phyloP scores from a whole-genome alignment of 2,797 vertebrate genomes.

The Sebastes steindachneri region DNA sequence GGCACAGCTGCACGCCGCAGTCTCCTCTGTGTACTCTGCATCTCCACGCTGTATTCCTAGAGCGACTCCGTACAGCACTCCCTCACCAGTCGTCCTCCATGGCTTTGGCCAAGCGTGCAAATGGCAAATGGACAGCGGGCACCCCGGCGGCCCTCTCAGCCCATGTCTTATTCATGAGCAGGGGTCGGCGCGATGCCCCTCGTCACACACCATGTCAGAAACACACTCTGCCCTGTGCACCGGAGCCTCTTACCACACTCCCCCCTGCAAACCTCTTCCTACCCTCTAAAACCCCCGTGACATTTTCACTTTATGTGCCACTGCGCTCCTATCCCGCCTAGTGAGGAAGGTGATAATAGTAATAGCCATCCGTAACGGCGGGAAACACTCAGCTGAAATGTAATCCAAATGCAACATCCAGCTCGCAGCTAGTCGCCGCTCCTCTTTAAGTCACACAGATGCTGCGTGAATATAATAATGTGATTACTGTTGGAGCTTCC shows the following conservation, averaged over 20 bases:
- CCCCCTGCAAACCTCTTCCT: conserved; percentile 46
- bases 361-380: conserved; percentile 57
- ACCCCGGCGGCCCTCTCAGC: conserved; percentile 55
- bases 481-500: conserved; percentile 67
- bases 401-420: conserved; percentile 61
- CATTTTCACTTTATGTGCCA: conserved; percentile 73
- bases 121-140: conserved; percentile 79
- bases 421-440: conserved; percentile 19
- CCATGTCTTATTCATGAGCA: conserved; percentile 84
- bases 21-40: conserved; percentile 54
- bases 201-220: conserved; percentile 75
- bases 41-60: conserved; percentile 50
- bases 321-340: conserved; percentile 52
- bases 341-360: conserved; percentile 69
- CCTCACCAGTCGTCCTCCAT: conserved; percentile 69
- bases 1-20: conserved; percentile 45
- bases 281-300: conserved; percentile 68
- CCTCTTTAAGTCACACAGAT: conserved; percentile 43
- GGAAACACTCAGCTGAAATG: conserved; percentile 62
- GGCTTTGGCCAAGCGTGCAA: conserved; percentile 82
- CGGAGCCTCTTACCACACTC: conserved; percentile 47
- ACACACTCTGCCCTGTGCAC: conserved; percentile 60
- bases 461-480: conserved; percentile 62
- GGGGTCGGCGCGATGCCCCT: conserved; percentile 65
- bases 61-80: conserved; percentile 51